Conservation (phyloP, 2,797 vertebrate species). For the Decapterus maruadsi region DNA sequence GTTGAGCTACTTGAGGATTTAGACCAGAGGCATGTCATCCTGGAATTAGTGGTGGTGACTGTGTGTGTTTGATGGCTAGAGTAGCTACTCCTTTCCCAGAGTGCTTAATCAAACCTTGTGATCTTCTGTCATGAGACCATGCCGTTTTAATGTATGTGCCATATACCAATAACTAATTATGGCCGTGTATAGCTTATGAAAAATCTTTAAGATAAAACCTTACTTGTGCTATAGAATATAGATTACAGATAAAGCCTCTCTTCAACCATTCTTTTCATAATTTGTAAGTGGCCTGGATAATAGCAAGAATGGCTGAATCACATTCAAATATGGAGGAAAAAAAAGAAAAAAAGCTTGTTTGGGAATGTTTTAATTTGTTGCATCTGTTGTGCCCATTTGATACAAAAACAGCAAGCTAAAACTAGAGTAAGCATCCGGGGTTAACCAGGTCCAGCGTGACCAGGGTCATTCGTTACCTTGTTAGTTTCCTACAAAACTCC, state of each 20-base stretch:
- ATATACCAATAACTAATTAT: no score
- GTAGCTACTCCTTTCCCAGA: constrained; percentile 17
- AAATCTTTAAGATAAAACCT: no score
- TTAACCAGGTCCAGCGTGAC: not conserved
- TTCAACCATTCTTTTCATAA: no score
- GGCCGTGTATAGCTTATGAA: no score
- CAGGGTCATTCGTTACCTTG: not conserved
- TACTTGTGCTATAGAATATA: no score
- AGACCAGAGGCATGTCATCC: constrained; percentile 22
- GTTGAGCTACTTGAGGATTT: constrained; percentile 18
- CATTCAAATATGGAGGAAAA: not conserved
- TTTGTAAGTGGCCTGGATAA: no score
- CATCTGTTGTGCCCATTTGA: not conserved
- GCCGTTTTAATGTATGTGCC: constrained; percentile 26
- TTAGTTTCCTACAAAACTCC: constrained; percentile 7
- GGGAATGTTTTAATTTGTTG: no score
- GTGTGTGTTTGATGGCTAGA: constrained; percentile 17
- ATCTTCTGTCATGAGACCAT: constrained; percentile 60
- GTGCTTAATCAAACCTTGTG: constrained; percentile 67
- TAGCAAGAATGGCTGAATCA: not conserved
- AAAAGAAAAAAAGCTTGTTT: no score
- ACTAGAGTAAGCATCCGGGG: not conserved
- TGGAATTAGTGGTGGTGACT: constrained; percentile 19
- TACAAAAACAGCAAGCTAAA: constrained; percentile 4
- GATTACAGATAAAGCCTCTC: no score